Percentiles rank a stretch among this genome's conserved stretches.
These are phyloP conservation scores for Stenolophus ochropezus DNA, from an alignment of 2,888 invertebrate species.

Conservation along the genomic window DNA sequence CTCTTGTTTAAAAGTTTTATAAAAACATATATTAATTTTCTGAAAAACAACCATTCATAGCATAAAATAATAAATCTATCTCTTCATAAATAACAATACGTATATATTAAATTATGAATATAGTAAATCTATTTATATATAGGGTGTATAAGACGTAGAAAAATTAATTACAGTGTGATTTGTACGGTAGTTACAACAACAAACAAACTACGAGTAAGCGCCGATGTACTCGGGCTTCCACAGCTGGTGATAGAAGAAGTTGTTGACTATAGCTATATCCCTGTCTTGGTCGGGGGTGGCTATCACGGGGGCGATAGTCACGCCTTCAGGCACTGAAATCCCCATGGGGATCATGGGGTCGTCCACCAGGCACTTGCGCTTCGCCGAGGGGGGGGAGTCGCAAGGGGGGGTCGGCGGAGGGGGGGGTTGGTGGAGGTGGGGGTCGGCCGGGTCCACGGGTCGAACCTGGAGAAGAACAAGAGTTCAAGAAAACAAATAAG, in stretches of 20 bases:
- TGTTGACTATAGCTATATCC: conserved; percentile 75
- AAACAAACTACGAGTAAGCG: conserved; percentile 69
- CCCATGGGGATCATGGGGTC: conserved; percentile 72
- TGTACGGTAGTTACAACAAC: conserved; percentile 38
- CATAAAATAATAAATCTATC: conserved; percentile 56
- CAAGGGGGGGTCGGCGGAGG: not conserved
- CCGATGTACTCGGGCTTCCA: conserved; percentile 77
- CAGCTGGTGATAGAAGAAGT: conserved; percentile 76
- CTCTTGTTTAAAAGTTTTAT: conserved; percentile 50
- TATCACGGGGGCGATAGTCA: conserved; percentile 72
- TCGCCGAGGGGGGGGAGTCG: not conserved
- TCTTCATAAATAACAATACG: conserved; percentile 59
- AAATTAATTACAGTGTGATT: conserved; percentile 53
- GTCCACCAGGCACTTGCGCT: conserved; percentile 67
- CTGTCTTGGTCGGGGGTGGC: conserved; percentile 73
- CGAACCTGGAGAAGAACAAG: too few species aligned
- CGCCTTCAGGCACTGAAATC: conserved; percentile 72
- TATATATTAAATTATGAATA: conserved; percentile 56
- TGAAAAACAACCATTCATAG: conserved; percentile 59
- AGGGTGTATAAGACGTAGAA: conserved; percentile 55
- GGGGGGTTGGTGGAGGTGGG: not conserved
- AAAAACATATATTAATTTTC: conserved; percentile 58
- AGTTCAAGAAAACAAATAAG: too few species aligned
- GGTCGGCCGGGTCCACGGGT: conserved; percentile 58
- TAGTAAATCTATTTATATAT: conserved; percentile 50